Evolutionary conservation across 2,888 invertebrate species (phyloP), one percentile per base, ranked within the genome.

Genomic region (Ypsolopha scabrella): DNA sequence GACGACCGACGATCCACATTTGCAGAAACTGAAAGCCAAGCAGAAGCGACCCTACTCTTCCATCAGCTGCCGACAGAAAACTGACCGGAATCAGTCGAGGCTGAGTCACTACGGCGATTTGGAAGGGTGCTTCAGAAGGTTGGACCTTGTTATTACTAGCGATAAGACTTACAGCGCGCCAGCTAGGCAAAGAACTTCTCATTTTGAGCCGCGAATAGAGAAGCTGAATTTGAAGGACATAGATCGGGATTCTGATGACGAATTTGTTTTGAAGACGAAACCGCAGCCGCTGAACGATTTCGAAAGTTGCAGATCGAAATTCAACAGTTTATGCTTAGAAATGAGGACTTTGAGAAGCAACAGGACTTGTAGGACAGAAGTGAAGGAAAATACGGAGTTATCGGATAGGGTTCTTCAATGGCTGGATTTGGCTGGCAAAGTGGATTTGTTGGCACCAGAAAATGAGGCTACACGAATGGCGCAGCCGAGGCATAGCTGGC

Each of bases 391-490:
- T 55, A 81, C 73, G 0, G 85, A 83, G n/a, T 60, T 87, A 14
- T 87, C 93, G 0, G 93, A 94, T 54, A 86, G 93, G 51, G 94
- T 94, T 0, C 74, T 94, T 4, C 91, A 93, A 61, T 94, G 94
- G 94, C 66, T 94, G 57, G 93, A 94, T 67, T 75, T 94, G 52
- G 93, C 93, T 0, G 92, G 91, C 0, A 89, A 89, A 63, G 81
- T 87, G 2, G 81, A 83, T 58, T 61, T 87, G 35, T 56, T 87
- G 13, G 71, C 74, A n/a, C 71, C 79, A 2, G 72, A 75, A 10
- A 77, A 72, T 35, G 66, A 52, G n/a, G 37, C 57, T 0, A 78
- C 80, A 52, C 59, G 85, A 41, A 77, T 83, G 68, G 56, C 74
- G 2, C 82, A 81, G 51, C 86, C 80, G 6, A 65, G 81, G 10